These are phyloP conservation scores for Agonopterix arenella DNA, from an alignment of 2,888 invertebrate species.

Conservation along the genomic window DNA sequence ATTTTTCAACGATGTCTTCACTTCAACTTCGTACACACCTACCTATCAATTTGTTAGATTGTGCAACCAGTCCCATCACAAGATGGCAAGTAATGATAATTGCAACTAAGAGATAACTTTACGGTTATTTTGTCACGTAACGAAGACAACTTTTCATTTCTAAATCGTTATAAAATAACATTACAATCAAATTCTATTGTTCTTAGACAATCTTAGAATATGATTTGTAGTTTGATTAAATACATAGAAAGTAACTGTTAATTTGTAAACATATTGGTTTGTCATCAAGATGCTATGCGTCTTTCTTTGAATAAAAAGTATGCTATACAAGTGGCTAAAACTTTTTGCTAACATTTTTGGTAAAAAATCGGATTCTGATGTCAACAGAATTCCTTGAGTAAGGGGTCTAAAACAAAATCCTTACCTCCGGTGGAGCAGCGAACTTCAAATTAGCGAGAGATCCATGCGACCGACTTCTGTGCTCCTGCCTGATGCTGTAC, in stretches of 20 bases:
- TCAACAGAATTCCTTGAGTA: no score
- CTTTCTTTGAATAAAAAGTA: no score
- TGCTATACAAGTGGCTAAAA: no score
- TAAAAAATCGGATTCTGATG: no score
- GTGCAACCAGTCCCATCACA: constrained; percentile 19
- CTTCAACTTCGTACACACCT: neutral
- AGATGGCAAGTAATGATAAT: constrained; percentile 19
- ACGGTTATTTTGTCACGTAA: constrained; percentile 25
- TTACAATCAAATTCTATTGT: constrained; percentile 5
- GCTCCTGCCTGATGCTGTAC: constrained; percentile 95
- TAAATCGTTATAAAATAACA: constrained; percentile 6
- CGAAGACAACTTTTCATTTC: neutral
- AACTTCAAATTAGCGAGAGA: constrained; percentile 94
- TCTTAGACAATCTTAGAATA: neutral
- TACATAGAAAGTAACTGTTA: no score
- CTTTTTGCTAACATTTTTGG: no score
- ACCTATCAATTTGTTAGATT: constrained; percentile 8
- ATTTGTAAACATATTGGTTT: no score
- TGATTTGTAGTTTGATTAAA: no score
- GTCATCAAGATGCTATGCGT: no score
- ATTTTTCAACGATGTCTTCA: no score
- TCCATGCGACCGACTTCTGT: constrained; percentile 94
- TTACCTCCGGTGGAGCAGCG: constrained; percentile 82
- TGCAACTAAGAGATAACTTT: constrained; percentile 17
- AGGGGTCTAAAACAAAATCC: constrained; percentile 12